Evolutionary conservation across 2,888 invertebrate species (phyloP), one percentile per base, ranked within the genome.

Genomic region (Plemyria rubiginata): DNA sequence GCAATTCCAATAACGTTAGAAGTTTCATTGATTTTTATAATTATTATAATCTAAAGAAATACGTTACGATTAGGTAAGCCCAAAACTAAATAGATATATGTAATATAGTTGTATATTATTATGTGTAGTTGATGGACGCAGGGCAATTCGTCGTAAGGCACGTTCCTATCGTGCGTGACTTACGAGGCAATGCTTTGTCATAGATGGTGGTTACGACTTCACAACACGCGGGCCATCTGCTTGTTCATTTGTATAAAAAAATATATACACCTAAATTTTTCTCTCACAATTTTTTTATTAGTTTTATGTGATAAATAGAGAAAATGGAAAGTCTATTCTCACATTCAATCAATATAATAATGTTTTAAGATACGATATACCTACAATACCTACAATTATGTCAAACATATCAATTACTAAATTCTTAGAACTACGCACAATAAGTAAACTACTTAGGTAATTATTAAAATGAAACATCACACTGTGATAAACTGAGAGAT

Each of bases 241-340:
- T n/a, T n/a, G n/a, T n/a, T n/a, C n/a, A n/a, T n/a, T n/a, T n/a
- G n/a, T n/a, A n/a, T n/a, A n/a, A n/a, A n/a, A n/a, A 22, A 1
- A 22, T 22, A 22, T 1, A 3, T 32, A 65, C 56, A 57, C 40
- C 68, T 70, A 68, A 67, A 51, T 62, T 60, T 74, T 80, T 79
- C 67, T 80, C 80, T 80, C 80, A 80, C 80, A 80, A 73, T 71
- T 74, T 73, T 75, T 73, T 75, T 76, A 67, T 66, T 54, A 60
- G 62, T 52, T 66, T 66, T 65, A 71, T 46, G 66, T 54, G 66
- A 64, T 65, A 46, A 65, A 12, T 45, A 11, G 13, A 48, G 7
- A 50, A 49, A 16, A 45, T 16, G 0, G 15, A 8, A 45, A 45
- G 16, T 45, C 2, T 41, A 41, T 41, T 41, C 13, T 13, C 16